Evolutionary conservation across 2,113 vertebrate genomes (phyloP).

Genomic region (Oreochromis tanganicae): DNA sequence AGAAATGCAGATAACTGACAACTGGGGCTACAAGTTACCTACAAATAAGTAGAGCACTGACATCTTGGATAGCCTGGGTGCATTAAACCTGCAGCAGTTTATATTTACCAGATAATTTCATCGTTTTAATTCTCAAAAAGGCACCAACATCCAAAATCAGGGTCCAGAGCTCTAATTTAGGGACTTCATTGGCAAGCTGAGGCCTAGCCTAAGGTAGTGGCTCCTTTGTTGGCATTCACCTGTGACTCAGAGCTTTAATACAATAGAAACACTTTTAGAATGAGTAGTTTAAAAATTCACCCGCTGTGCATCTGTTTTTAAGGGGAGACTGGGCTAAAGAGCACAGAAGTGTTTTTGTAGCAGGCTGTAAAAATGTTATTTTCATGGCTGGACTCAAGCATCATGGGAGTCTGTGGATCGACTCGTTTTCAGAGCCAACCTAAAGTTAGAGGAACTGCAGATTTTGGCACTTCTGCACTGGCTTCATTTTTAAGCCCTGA

Average conservation of each 20-base stretch:
- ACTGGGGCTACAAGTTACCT: background rate
- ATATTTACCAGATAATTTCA: background rate
- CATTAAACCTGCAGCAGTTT: background rate
- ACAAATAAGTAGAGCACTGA: background rate
- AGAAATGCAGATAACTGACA: background rate
- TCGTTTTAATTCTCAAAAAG: background rate
- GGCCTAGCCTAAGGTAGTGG: background rate
- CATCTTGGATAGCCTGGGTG: accelerated
- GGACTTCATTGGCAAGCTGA: background rate
- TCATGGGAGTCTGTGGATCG: background rate
- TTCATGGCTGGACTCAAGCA: background rate
- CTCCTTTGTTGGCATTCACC: background rate
- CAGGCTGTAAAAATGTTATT: background rate
- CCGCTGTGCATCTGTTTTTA: background rate
- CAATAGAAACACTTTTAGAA: background rate
- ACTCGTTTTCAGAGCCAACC: background rate
- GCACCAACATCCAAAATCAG: background rate
- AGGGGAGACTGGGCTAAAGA: background rate
- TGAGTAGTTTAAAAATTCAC: background rate
- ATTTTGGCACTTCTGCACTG: background rate
- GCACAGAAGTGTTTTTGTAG: background rate
- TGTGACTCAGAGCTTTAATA: background rate
- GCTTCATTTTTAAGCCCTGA: background rate
- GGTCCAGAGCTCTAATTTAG: background rate
- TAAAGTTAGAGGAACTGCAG: background rate